Evolutionary conservation across 1,140 invertebrate species (phyloP).

Genomic region (Antheraea pernyi): DNA sequence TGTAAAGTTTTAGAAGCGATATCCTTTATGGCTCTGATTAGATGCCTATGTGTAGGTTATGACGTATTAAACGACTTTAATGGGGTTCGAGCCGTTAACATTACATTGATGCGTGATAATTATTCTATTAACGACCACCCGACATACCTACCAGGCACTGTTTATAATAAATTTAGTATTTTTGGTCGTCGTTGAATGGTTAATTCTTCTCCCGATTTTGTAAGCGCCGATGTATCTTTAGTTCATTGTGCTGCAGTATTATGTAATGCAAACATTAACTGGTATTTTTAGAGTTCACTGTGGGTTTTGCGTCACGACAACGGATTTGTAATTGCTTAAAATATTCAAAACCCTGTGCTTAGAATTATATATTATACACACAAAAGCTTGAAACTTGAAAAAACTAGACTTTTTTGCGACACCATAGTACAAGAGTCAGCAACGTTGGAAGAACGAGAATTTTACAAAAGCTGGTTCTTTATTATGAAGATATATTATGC

Average conservation of each 20-base stretch:
- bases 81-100: not conserved
- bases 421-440: too few species aligned
- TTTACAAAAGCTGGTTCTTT: too few species aligned
- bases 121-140: not conserved
- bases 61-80: conserved; percentile 3
- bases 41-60: not conserved
- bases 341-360: too few species aligned
- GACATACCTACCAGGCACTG: not conserved
- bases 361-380: too few species aligned
- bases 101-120: not conserved
- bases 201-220: not conserved
- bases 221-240: not conserved
- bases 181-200: not conserved
- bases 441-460: too few species aligned
- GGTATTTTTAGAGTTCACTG: too few species aligned
- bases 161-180: conserved; percentile 3
- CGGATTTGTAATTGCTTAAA: too few species aligned
- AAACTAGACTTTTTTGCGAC: too few species aligned
- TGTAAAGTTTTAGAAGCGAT: conserved; percentile 20
- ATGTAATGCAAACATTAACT: too few species aligned
- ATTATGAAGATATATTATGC: too few species aligned
- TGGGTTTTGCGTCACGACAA: too few species aligned
- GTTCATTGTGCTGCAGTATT: not conserved
- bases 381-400: too few species aligned
- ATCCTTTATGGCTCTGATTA: conserved; percentile 14